Percentiles rank a stretch among this genome's conserved stretches.
phyloP scores from a whole-genome alignment of 2,797 vertebrate genomes.

The Lepus townsendii region DNA sequence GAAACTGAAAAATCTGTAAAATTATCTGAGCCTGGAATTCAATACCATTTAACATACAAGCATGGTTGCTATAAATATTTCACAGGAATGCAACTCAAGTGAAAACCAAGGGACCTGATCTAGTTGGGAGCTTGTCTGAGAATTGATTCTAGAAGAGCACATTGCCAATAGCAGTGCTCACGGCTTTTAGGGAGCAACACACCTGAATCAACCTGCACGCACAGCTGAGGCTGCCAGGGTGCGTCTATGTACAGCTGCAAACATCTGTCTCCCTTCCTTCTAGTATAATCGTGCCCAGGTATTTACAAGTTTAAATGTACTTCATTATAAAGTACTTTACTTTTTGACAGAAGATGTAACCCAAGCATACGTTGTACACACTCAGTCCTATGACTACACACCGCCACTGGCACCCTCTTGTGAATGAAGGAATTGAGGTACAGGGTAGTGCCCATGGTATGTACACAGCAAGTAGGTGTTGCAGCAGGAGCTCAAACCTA shows the following conservation, averaged over 20 bases:
- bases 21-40: conserved; percentile 16
- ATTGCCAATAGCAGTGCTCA: not conserved
- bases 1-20: conserved; percentile 20
- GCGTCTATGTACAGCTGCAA: not conserved
- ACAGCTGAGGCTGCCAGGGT: not conserved
- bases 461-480: not conserved
- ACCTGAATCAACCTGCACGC: too few relatives aligned
- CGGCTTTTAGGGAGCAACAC: not conserved
- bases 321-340: conserved; percentile 7
- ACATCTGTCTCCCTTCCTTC: not conserved
- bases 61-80: conserved; percentile 34
- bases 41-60: not conserved
- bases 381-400: not conserved
- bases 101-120: conserved; percentile 41
- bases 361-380: not conserved
- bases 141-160: not conserved
- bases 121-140: not conserved
- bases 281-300: not conserved
- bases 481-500: not conserved
- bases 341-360: not conserved
- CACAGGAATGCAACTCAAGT: not conserved
- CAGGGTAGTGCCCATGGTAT: not conserved
- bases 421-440: conserved; percentile 22
- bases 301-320: conserved; percentile 8
- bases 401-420: not conserved